A percentile compares a stretch with the other conserved stretches of the same genome.
These are phyloP conservation scores for Saguinus midas DNA, from an alignment of 2,113 vertebrate genomes.

Conservation along the genomic window DNA sequence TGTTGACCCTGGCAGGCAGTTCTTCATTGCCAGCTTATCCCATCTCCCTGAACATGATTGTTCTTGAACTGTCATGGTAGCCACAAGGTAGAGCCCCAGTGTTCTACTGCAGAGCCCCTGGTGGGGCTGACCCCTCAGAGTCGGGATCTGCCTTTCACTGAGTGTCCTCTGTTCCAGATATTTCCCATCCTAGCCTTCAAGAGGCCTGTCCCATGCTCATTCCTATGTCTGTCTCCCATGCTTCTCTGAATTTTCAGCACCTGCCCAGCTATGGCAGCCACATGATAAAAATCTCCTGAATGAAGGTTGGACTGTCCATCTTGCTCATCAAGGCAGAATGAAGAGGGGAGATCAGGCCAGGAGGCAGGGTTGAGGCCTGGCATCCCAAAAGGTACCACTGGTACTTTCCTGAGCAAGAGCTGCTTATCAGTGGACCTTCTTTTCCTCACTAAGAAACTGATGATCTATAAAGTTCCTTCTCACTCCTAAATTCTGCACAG, in stretches of 20 bases:
- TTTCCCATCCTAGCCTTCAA: background rate
- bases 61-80: background rate
- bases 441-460: background rate
- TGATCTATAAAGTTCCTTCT: background rate
- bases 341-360: background rate
- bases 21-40: background rate
- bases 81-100: background rate
- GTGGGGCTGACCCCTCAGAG: background rate
- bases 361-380: background rate
- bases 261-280: background rate
- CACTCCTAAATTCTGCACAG: background rate
- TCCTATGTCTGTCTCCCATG: background rate
- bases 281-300: background rate
- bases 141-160: background rate
- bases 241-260: background rate
- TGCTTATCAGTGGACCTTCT: background rate
- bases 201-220: background rate
- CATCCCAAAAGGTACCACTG: background rate
- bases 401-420: background rate
- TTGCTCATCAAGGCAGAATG: background rate
- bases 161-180: background rate
- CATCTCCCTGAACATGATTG: background rate
- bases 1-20: background rate
- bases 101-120: background rate
- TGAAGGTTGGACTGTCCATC: background rate